Conservation (phyloP, 2,888 invertebrate genomes). For the Scrobipalpa atriplicella region DNA sequence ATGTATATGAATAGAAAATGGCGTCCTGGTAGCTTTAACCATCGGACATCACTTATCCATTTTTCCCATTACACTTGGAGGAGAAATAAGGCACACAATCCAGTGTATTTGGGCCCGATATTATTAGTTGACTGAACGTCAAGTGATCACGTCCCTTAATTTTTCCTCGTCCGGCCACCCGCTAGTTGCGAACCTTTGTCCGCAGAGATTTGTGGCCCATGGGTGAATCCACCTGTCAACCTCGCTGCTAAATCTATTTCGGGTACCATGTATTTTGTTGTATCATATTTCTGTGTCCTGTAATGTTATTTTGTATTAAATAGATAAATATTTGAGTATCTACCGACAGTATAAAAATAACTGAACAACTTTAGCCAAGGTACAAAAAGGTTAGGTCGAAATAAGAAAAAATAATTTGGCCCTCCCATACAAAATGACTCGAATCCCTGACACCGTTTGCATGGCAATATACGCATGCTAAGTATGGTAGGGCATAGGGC, state of each 20-base stretch:
- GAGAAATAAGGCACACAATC: constrained; percentile 7
- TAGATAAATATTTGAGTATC: too few relatives aligned
- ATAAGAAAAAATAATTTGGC: too few relatives aligned
- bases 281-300: too few relatives aligned
- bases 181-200: constrained; percentile 17
- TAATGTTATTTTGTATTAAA: too few relatives aligned
- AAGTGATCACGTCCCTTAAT: constrained; percentile 20
- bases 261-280: background rate
- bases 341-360: too few relatives aligned
- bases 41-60: background rate
- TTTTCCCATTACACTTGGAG: constrained; percentile 15
- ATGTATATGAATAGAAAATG: too few relatives aligned
- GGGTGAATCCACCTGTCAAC: constrained; percentile 21
- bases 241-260: background rate
- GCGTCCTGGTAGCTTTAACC: background rate
- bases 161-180: constrained; percentile 12
- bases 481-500: too few relatives aligned
- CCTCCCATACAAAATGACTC: too few relatives aligned
- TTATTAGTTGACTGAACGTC: constrained; percentile 22
- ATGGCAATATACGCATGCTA: too few relatives aligned
- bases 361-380: too few relatives aligned
- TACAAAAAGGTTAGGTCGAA: too few relatives aligned
- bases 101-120: constrained; percentile 1
- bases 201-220: constrained; percentile 22
- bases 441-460: too few relatives aligned